Conservation (phyloP, 2,888 invertebrate genomes). For the Eumerus sabulonum region DNA sequence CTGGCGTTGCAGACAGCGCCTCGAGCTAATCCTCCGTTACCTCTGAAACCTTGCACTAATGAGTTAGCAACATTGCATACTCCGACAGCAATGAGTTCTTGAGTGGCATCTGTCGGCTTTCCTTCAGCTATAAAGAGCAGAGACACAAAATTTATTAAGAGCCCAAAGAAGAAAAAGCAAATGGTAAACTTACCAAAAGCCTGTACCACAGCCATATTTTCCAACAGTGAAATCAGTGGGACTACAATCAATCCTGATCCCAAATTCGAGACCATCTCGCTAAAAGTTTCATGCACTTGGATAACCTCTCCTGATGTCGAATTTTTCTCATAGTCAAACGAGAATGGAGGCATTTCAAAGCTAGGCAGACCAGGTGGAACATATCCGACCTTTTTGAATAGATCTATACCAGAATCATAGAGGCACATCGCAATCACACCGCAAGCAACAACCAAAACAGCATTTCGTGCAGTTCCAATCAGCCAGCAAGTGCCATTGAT, state of each 20-base stretch:
- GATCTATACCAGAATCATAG: constrained; percentile 80
- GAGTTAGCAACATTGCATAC: constrained; percentile 88
- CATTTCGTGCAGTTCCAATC: constrained; percentile 89
- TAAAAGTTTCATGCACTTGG: constrained; percentile 79
- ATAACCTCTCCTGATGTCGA: constrained; percentile 79
- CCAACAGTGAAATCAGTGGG: constrained; percentile 91
- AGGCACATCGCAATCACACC: constrained; percentile 84
- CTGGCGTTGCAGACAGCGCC: constrained; percentile 94
- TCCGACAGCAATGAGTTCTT: constrained; percentile 93
- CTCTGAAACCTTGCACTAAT: constrained; percentile 90
- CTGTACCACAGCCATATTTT: constrained; percentile 88
- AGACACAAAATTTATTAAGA: background rate
- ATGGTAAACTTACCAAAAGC: constrained; percentile 74
- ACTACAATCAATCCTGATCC: constrained; percentile 92
- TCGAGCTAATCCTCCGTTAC: constrained; percentile 89
- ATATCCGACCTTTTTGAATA: constrained; percentile 84
- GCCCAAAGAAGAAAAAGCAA: background rate
- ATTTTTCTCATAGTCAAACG: constrained; percentile 81
- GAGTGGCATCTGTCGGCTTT: constrained; percentile 91
- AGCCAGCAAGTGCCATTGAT: constrained; percentile 86
- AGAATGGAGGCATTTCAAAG: constrained; percentile 85
- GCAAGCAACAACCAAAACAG: constrained; percentile 88
- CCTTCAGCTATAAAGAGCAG: constrained; percentile 82
- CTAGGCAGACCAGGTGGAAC: constrained; percentile 88
- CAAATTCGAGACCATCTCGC: constrained; percentile 88